These are phyloP conservation scores for Holocentrus rufus DNA, from an alignment of 2,797 vertebrate species.

Conservation along the genomic window DNA sequence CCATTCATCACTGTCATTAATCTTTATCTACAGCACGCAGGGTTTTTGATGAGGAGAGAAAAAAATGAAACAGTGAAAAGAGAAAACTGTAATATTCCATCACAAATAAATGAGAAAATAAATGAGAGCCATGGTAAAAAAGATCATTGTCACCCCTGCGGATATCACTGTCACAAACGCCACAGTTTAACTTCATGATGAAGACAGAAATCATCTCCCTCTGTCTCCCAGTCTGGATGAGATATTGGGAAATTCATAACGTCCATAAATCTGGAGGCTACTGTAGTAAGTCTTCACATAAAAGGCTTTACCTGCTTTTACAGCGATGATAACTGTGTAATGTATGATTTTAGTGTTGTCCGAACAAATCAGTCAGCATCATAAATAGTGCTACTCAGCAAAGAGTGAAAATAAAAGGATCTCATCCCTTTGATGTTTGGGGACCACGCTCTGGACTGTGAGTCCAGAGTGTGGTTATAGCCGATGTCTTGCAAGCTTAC, in stretches of 20 bases:
- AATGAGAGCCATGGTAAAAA: too few species aligned
- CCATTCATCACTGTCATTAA: too few species aligned
- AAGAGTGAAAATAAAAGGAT: constrained; percentile 30
- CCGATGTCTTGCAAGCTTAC: background rate
- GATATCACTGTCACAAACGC: too few species aligned
- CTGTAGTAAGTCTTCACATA: constrained; percentile 22
- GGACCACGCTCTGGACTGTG: too few species aligned
- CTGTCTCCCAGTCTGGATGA: constrained; percentile 5
- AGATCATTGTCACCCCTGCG: too few species aligned
- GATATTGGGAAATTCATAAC: constrained; percentile 29
- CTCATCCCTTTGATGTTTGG: constrained; percentile 51
- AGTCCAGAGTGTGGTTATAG: background rate
- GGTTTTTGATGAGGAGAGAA: too few species aligned
- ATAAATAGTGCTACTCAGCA: constrained; percentile 26
- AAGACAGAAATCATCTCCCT: background rate
- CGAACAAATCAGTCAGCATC: constrained; percentile 25
- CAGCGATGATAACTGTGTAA: constrained; percentile 20
- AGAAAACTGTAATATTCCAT: too few species aligned
- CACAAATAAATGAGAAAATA: too few species aligned
- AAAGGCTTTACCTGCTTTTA: constrained; percentile 21
- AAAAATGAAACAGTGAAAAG: too few species aligned
- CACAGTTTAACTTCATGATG: too few species aligned
- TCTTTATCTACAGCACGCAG: too few species aligned
- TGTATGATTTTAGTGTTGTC: constrained; percentile 30
- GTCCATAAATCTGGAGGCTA: constrained; percentile 12